Base-by-base conservation (phyloP, 1,140 invertebrate genomes). In the Lepidurus apus region DNA sequence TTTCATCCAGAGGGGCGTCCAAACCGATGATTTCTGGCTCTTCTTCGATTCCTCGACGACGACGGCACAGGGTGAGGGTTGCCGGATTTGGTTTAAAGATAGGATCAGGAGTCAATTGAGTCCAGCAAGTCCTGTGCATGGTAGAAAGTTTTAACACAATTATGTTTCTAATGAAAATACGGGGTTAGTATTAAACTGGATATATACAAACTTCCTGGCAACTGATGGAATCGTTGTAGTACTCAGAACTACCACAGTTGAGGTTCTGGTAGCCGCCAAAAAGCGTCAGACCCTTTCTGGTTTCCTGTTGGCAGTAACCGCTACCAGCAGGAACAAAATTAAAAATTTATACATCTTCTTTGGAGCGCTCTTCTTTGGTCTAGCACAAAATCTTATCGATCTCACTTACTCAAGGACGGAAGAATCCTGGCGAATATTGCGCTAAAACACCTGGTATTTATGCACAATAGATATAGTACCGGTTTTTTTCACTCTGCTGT, bases 31-130 rank as follows among this genome's bases (percentile, higher is more conserved):
- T n/a, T 43, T 45, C 6, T 0, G 75, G 75, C 42, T 76, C 11
- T 43, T 76, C 75, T 43, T 76, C 75, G 42, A 76, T 76, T 43
- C 75, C 75, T 42, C 75, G 34, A n/a, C 75, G 26, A 43, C 75
- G 75, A 43, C 75, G 75, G 75, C 75, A 76, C 17, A 21, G 13
- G 42, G 43, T n/a, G 10, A 47, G 7, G 21, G 47, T 42, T n/a
- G 47, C 45, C 21, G 11, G 11, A 1, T 11, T 65, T 65, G 11
- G 21, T 65, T 65, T 8, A 65, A 65, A 65, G 21, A 26, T 1
- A 26, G 26, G 26, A 26, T 26, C 26, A 26, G 26, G 26, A 26
- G 26, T 26, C 1, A 26, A 26, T 1, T 26, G 26, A 26, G 26
- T 26, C 26, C 26, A 26, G 26, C 26, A 26, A 26, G 26, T 26